These are phyloP conservation scores for Ophion ellenae DNA, from an alignment of 2,888 invertebrate genomes.

Conservation along the genomic window DNA sequence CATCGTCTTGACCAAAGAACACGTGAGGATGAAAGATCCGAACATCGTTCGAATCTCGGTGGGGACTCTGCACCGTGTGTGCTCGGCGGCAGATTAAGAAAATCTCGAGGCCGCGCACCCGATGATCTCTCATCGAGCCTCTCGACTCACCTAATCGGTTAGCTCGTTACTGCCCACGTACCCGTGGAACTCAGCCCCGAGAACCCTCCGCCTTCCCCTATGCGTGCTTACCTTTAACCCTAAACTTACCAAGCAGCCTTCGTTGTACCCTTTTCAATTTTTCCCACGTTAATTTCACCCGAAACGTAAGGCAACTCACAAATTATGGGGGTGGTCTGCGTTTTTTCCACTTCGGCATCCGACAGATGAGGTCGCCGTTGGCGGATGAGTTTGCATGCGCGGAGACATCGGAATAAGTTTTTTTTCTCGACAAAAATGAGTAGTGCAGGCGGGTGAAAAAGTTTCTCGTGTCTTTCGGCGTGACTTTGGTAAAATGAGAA, in stretches of 20 bases:
- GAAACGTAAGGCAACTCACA: constrained; percentile 23
- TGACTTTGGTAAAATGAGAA: constrained; percentile 80
- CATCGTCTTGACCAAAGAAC: constrained; percentile 17
- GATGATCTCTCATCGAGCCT: constrained; percentile 55
- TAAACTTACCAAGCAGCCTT: constrained; percentile 7
- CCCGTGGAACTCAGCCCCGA: constrained; percentile 45
- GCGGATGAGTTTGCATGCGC: constrained; percentile 27
- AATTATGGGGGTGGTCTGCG: constrained; percentile 34
- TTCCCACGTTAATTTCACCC: constrained; percentile 41
- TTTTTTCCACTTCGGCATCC: background rate
- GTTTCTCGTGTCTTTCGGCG: constrained; percentile 68
- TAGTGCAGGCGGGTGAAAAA: constrained; percentile 25
- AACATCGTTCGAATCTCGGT: constrained; percentile 43
- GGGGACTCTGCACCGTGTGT: constrained; percentile 7
- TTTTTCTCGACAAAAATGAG: constrained; percentile 11
- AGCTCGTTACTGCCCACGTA: constrained; percentile 66
- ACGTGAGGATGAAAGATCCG: constrained; percentile 34
- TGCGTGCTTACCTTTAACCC: constrained; percentile 27
- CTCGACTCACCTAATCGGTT: constrained; percentile 71
- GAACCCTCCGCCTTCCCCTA: constrained; percentile 30
- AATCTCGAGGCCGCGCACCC: constrained; percentile 43
- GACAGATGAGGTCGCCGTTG: background rate
- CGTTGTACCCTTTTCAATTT: background rate
- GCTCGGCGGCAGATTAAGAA: constrained; percentile 55
- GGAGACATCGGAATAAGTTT: constrained; percentile 7